phyloP scores from a whole-genome alignment of 2,113 vertebrate species.

The Jacana jacana region DNA sequence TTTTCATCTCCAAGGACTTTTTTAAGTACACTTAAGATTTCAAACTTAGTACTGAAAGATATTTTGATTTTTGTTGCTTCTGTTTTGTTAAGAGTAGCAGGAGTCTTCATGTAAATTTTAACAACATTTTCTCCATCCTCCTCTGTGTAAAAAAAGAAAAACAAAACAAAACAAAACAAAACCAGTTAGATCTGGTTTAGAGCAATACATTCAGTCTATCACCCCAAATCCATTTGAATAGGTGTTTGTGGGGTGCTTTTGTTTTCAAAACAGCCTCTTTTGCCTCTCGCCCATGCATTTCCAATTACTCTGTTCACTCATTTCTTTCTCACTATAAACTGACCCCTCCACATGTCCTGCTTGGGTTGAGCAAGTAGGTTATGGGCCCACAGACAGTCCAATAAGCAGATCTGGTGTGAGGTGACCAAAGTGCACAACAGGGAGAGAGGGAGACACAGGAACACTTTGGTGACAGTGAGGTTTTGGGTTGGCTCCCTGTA shows the following conservation, averaged over 20 bases:
- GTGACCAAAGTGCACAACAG: background rate
- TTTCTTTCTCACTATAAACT: background rate
- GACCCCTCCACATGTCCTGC: background rate
- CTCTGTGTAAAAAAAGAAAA: conserved; percentile 38
- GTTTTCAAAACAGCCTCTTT: background rate
- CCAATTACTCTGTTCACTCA: background rate
- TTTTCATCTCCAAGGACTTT: conserved; percentile 75
- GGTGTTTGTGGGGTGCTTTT: background rate
- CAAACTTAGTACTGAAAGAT: conserved; percentile 73
- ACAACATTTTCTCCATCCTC: conserved; percentile 60
- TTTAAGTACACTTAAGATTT: conserved; percentile 53
- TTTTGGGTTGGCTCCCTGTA: background rate
- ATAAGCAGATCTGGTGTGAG: background rate
- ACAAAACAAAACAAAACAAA: too few relatives aligned
- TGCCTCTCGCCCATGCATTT: background rate
- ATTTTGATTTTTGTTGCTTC: conserved; percentile 78
- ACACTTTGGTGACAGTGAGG: fast-evolving
- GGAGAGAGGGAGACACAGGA: background rate
- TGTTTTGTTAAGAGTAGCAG: conserved; percentile 63
- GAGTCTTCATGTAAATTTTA: conserved; percentile 66
- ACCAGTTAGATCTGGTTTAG: background rate
- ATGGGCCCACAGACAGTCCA: background rate
- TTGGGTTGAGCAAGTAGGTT: background rate
- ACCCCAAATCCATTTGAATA: background rate
- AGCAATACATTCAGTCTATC: background rate